Evolutionary conservation across 1,140 invertebrate species (phyloP), one percentile per base, ranked within the genome.

Genomic region (Drosophila mauritiana): DNA sequence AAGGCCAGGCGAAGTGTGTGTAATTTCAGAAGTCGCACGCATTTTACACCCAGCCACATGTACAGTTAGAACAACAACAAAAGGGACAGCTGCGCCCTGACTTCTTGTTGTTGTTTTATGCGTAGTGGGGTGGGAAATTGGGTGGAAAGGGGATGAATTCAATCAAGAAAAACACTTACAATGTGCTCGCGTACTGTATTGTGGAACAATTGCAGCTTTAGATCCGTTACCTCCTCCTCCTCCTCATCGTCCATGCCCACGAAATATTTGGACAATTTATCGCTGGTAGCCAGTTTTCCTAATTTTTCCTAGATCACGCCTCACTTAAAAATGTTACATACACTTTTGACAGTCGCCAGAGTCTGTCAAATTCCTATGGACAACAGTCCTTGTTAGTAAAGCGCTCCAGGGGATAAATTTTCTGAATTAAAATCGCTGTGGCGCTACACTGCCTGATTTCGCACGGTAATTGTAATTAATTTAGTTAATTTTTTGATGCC

Each of bases 131-230:
- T 49, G 48, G 25, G 10, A 34, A 31, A 25, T 49, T 65, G 34
- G 39, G 48, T 43, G 61, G 73, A 39, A 59, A 43, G 57, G 36
- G 51, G 39, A 37, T 43, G 51, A 8, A 25, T 11, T 13, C 22
- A 57, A 17, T 20, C 4, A 25, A 10, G 11, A 13, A 34, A 46
- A n/a, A 34, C 46, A 96, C 97, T 96, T 93, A 98, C 97, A 85
- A 98, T 97, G 93, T 98, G 97, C 93, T 98, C 97, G 73, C 97
- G 94, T 62, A 98, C 96, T 90, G 97, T 98, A 92, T 98, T 98
- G 93, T 98, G 97, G 93, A 98, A 98, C 91, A 97, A 94, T 93
- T 97, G 96, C 92, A 97, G 96, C 80, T 96, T 94, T 73, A 96
- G 93, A 92, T 97, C 96, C 55, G 95, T 94, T 51, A 95, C 94